Conservation (phyloP, 1,140 invertebrate genomes). For the Psix sp. region DNA sequence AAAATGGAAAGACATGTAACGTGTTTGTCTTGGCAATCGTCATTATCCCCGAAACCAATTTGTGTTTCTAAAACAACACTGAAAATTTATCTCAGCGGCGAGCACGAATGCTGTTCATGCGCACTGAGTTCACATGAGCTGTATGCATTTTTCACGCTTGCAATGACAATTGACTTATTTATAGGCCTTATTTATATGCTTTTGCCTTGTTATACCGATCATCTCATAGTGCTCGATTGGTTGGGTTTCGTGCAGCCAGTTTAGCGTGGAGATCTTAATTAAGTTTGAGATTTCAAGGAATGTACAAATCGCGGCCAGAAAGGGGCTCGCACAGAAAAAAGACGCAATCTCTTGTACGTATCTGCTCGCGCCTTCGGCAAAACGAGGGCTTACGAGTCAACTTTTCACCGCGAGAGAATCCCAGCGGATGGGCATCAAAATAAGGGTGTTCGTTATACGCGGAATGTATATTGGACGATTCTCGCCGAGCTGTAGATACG, state of each 20-base stretch:
- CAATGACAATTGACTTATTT: conserved; percentile 52
- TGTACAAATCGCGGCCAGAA: conserved; percentile 31
- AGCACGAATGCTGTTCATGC: too few species aligned
- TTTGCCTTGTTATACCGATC: conserved; percentile 48
- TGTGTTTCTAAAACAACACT: too few species aligned
- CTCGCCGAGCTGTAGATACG: conserved; percentile 29
- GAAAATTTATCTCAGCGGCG: too few species aligned
- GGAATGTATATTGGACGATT: conserved; percentile 52
- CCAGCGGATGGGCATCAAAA: conserved; percentile 36
- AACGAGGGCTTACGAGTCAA: conserved; percentile 53
- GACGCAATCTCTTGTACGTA: conserved; percentile 40
- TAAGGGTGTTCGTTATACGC: conserved; percentile 46
- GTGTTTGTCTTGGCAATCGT: too few species aligned
- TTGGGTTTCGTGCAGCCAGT: conserved; percentile 28
- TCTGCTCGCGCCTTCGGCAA: conserved; percentile 41
- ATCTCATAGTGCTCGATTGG: conserved; percentile 28
- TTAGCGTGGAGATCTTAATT: conserved; percentile 46
- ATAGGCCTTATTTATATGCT: too few species aligned
- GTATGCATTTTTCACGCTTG: conserved; percentile 10
- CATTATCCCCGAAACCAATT: too few species aligned
- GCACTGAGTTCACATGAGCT: conserved; percentile 25
- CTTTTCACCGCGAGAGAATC: conserved; percentile 48
- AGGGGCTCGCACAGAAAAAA: conserved; percentile 26
- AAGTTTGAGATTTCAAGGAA: conserved; percentile 51
- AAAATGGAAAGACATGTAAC: too few species aligned